Evolutionary conservation across 1,140 invertebrate species (phyloP).

Genomic region (Fopius arisanus): DNA sequence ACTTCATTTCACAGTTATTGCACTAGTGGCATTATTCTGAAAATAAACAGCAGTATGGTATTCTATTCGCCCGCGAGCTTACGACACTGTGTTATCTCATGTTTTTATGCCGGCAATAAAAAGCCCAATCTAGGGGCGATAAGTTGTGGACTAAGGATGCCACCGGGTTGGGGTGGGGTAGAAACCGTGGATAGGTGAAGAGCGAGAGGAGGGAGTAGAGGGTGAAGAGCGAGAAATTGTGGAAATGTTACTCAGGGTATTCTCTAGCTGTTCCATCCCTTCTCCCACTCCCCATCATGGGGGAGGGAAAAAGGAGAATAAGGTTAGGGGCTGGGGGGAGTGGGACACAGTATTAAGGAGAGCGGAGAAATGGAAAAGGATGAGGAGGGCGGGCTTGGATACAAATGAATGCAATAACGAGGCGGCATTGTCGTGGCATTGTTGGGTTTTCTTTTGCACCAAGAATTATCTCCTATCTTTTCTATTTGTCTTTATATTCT

Average conservation of each 20-base stretch:
- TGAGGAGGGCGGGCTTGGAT: conserved; percentile 18
- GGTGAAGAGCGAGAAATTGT: no score
- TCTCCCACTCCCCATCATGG: conserved; percentile 14
- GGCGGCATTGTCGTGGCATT: conserved; percentile 43
- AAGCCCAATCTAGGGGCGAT: conserved; percentile 44
- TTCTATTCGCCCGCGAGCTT: conserved; percentile 12
- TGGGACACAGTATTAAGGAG: conserved; percentile 17
- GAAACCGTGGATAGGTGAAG: background rate
- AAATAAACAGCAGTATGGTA: conserved; percentile 11
- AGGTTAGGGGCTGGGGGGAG: background rate
- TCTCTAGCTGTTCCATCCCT: conserved; percentile 6
- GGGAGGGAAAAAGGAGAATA: background rate
- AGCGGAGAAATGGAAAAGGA: conserved; percentile 29
- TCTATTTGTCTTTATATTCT: conserved; percentile 26
- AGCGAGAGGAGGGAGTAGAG: background rate
- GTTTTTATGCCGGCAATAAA: conserved; percentile 41
- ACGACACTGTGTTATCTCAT: conserved; percentile 42
- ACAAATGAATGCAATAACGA: conserved; percentile 46
- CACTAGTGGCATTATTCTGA: background rate
- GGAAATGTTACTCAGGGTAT: background rate
- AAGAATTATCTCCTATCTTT: conserved; percentile 40
- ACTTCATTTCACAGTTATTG: conserved; percentile 5
- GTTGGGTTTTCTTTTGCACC: conserved; percentile 37
- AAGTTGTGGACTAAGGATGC: conserved; percentile 30
- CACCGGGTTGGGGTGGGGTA: background rate